phyloP scores from a whole-genome alignment of 2,888 invertebrate species.

The Conistra vaccinii region DNA sequence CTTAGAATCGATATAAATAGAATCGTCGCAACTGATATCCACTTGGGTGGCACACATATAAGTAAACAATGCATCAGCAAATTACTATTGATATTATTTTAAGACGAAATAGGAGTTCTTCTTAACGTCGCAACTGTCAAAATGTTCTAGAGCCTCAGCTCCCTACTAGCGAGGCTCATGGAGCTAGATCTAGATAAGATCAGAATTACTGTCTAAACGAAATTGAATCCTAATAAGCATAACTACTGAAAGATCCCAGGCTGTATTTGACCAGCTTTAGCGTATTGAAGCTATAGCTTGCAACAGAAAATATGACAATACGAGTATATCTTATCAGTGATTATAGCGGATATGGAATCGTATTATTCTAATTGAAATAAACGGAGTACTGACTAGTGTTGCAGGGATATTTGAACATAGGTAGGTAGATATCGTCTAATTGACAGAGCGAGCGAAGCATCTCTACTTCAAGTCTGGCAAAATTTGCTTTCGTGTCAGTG shows the following conservation, averaged over 20 bases:
- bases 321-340: neutral
- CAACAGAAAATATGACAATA: neutral
- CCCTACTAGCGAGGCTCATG: neutral
- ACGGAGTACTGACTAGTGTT: neutral
- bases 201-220: neutral
- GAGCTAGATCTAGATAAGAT: neutral
- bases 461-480: too few species aligned
- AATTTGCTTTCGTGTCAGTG: too few species aligned
- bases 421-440: too few species aligned
- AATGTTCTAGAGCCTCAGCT: neutral
- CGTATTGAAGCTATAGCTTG: neutral
- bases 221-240: neutral
- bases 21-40: conserved; percentile 35
- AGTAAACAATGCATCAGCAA: conserved; percentile 25
- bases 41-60: conserved; percentile 57
- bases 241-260: neutral
- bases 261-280: neutral
- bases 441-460: too few species aligned
- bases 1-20: conserved; percentile 55
- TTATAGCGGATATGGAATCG: neutral
- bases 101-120: neutral
- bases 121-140: neutral
- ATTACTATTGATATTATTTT: neutral
- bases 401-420: neutral
- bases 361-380: neutral